Percentiles rank a stretch among this genome's conserved stretches.
These are phyloP conservation scores for Neogobius melanostomus DNA, from an alignment of 2,113 vertebrate species.

Conservation along the genomic window DNA sequence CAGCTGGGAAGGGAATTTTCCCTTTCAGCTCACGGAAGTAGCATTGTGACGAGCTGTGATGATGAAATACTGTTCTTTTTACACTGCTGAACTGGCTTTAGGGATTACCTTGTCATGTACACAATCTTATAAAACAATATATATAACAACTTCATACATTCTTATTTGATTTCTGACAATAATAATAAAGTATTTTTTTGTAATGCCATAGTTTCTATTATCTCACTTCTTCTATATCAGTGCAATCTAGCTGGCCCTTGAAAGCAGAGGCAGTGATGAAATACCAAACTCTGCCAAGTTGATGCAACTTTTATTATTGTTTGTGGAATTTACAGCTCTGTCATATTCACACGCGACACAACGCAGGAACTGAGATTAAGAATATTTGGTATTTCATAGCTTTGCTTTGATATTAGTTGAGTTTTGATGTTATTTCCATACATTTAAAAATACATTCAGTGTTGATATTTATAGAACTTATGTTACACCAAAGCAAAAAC, in stretches of 20 bases:
- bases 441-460: not conserved
- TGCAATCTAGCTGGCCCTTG: not conserved
- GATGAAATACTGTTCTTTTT: slow-evolving; percentile 49
- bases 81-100: not conserved
- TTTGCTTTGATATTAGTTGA: not conserved
- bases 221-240: too few species aligned
- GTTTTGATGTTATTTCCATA: not conserved
- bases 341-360: not conserved
- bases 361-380: not conserved
- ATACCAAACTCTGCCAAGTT: not conserved
- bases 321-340: not conserved
- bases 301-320: not conserved
- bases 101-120: too few species aligned
- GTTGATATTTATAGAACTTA: not conserved
- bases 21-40: slow-evolving; percentile 33
- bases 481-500: not conserved
- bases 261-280: slow-evolving; percentile 3
- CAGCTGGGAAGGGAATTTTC: not conserved
- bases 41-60: not conserved
- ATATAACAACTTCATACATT: not conserved
- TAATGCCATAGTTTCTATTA: not conserved
- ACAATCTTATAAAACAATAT: too few species aligned
- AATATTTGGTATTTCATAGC: not conserved
- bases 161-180: not conserved
- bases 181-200: not conserved